Base-by-base conservation (phyloP, 2,797 vertebrate genomes). In the Leptoclinus maculatus region DNA sequence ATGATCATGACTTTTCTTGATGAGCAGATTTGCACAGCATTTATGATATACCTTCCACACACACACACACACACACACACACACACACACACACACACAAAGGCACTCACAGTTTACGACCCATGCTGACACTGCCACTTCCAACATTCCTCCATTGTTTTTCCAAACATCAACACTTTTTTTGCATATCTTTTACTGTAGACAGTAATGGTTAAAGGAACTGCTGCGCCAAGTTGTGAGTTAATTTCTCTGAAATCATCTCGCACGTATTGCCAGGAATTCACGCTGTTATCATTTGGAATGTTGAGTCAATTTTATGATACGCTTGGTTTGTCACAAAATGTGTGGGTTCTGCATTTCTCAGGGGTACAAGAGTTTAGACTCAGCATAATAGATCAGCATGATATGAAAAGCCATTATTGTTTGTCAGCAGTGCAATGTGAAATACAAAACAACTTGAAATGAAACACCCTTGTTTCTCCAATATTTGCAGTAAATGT, bases 1-100 rank as follows among this genome's bases (percentile, higher is more conserved):
- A 87, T 77, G 77, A 88, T 91, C 91, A 91, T 88, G 86, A 84
- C 85, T 90, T 88, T 86, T 88, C 74, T 91, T 84, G 83, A 92
- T 90, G 81, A 91, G 85, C 82, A 79, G 67, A 84, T 89, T 86
- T 85, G 82, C 81, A 85, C 81, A 86, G 81, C 79, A 76, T 83
- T 73, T 86, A 82, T 88, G 82, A 85, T 88, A 88, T 82, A 91
- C 67, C 25, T 23, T 89, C 88, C 79, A 77, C 43, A 12, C 65
- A 53, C 47, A 41, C 72, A 57, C 47, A 62, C 74, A 64, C 82
- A 58, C 56, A 74, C 54, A 74, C 76, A 66, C 72, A 65, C 70
- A 70, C 58, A 39, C 73, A 72, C 36, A 51, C 13, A 43, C 41
- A 17, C 57, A 57, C 49, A 73, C 53, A 75, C 76, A 66, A 19